Evolutionary conservation across 2,888 invertebrate genomes (phyloP).

Genomic region (Acanthosepion pharaonis): DNA sequence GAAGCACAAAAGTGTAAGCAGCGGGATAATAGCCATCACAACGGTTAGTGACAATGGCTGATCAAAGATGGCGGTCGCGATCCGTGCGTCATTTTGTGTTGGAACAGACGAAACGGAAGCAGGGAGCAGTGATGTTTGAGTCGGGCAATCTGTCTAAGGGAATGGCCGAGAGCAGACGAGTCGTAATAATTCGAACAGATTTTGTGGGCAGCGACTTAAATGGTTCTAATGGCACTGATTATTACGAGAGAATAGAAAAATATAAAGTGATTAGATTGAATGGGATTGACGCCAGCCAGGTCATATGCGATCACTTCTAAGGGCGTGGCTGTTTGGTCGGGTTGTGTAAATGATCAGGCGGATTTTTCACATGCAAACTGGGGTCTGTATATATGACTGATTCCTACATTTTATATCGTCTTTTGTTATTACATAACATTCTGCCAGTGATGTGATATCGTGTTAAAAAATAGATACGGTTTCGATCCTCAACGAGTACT

Average conservation of each 20-base stretch:
- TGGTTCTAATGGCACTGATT: background rate
- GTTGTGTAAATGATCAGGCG: background rate
- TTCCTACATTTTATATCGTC: background rate
- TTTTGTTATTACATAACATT: background rate
- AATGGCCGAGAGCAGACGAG: background rate
- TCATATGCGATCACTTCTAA: background rate
- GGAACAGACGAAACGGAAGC: background rate
- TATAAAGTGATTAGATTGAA: background rate
- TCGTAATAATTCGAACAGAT: constrained; percentile 18
- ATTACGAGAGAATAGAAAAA: background rate
- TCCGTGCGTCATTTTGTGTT: background rate
- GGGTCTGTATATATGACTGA: background rate
- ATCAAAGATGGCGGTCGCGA: background rate
- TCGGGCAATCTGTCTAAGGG: no score
- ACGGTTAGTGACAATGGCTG: background rate
- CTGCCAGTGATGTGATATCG: no score
- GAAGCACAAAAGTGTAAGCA: background rate
- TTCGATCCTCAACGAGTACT: no score
- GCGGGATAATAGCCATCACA: background rate
- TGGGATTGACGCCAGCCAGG: background rate
- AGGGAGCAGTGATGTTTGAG: background rate
- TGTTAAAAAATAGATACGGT: no score
- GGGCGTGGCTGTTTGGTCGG: background rate
- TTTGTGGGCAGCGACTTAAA: background rate
- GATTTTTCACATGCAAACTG: background rate